Conservation (phyloP, 2,113 vertebrate species). For the Atlantisia rogersi region DNA sequence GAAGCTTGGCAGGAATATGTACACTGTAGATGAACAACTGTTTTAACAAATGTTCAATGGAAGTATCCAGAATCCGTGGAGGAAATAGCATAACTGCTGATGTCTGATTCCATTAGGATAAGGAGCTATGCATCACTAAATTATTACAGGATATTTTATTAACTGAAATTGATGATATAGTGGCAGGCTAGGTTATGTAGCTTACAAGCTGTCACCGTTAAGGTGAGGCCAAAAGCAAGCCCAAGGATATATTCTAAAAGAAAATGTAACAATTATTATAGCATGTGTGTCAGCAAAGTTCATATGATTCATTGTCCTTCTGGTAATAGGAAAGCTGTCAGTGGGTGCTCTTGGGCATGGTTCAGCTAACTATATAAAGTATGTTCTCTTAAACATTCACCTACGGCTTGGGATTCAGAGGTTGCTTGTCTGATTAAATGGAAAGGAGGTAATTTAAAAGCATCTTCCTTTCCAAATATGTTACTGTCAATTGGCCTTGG, state of each 20-base stretch:
- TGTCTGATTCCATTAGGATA: constrained; percentile 73
- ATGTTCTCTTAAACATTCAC: constrained; percentile 67
- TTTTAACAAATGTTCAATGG: constrained; percentile 69
- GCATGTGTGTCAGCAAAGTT: constrained; percentile 67
- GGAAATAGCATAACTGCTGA: constrained; percentile 60
- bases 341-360: constrained; percentile 65
- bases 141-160: constrained; percentile 59
- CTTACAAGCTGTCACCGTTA: constrained; percentile 68
- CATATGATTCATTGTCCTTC: constrained; percentile 72
- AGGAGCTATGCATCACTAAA: constrained; percentile 50
- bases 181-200: constrained; percentile 55
- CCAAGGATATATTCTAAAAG: constrained; percentile 65
- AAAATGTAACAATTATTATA: constrained; percentile 73
- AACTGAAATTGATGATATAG: constrained; percentile 64
- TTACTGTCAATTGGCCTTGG: constrained; percentile 69
- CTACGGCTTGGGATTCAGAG: constrained; percentile 66
- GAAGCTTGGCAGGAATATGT: constrained; percentile 51
- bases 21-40: constrained; percentile 60
- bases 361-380: constrained; percentile 67
- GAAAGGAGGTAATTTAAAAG: constrained; percentile 70
- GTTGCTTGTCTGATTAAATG: constrained; percentile 71
- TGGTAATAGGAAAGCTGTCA: constrained; percentile 75
- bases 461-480: constrained; percentile 66
- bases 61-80: constrained; percentile 55
- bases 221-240: constrained; percentile 62